A percentile compares a stretch with the other conserved stretches of the same genome.
Conservation (phyloP, 2,797 vertebrate genomes). For the Pristis pectinata region DNA sequence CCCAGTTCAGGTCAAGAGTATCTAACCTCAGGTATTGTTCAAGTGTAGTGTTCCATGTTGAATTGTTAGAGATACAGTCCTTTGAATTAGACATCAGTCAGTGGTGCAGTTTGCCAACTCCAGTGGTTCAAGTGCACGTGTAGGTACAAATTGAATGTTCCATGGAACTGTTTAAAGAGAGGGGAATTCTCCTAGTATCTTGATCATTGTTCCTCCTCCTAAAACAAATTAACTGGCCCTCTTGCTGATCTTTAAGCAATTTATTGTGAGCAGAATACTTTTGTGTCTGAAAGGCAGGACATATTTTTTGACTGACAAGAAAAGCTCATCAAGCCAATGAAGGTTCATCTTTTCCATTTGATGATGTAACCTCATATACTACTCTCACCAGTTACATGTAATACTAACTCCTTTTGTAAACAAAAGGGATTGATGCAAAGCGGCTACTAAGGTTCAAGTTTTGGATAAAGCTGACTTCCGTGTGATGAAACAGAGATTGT, state of each 20-base stretch:
- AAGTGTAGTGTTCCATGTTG: neutral
- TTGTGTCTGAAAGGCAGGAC: neutral
- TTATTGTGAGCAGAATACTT: neutral
- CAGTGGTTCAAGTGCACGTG: neutral
- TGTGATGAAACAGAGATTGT: no score
- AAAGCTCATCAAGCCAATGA: neutral
- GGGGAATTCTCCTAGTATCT: neutral
- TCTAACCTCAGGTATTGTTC: neutral
- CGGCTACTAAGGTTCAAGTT: no score
- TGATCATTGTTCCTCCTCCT: neutral
- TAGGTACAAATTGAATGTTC: neutral
- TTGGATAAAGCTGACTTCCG: no score
- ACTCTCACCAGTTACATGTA: neutral
- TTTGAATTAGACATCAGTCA: neutral
- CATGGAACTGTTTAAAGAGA: neutral
- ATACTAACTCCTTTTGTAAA: neutral
- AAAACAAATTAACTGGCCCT: neutral
- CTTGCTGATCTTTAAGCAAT: neutral
- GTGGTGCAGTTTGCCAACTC: neutral
- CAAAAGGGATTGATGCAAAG: no score
- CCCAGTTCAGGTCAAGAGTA: neutral
- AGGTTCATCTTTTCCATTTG: neutral
- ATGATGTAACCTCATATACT: neutral
- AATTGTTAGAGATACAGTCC: neutral
- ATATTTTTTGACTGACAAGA: neutral